Evolutionary conservation across 2,797 vertebrate genomes (phyloP).

Genomic region (Potorous gilbertii): DNA sequence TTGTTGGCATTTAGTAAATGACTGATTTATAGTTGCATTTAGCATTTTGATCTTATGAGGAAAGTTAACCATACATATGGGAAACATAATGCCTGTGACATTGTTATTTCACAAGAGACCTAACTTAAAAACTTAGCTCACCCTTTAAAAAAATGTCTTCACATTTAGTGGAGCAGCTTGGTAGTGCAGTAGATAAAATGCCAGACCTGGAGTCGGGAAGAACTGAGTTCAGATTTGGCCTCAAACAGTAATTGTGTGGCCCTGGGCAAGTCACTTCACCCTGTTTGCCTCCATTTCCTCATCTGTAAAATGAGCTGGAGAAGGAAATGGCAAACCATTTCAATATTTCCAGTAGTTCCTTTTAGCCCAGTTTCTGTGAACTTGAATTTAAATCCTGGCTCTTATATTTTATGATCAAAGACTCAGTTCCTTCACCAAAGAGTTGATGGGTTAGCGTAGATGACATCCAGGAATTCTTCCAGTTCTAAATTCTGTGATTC

Average conservation of each 20-base stretch:
- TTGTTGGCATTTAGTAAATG: neutral
- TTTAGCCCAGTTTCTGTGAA: neutral
- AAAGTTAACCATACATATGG: neutral
- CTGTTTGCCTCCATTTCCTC: neutral
- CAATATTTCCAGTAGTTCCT: neutral
- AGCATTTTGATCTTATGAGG: neutral
- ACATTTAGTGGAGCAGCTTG: neutral
- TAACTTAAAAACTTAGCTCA: neutral
- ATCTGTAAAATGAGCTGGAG: neutral
- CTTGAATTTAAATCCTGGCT: neutral
- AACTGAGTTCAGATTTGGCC: neutral
- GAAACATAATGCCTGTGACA: neutral
- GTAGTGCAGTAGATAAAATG: neutral
- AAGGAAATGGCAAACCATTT: neutral
- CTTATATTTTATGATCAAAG: neutral
- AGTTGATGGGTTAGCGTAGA: neutral
- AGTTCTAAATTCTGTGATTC: neutral
- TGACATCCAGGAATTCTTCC: neutral
- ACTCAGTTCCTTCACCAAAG: neutral
- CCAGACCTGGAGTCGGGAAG: neutral
- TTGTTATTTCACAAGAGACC: neutral
- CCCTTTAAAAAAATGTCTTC: neutral
- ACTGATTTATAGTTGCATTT: neutral
- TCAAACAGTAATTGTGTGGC: neutral
- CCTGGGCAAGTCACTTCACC: neutral